Percentiles rank a stretch among this genome's conserved stretches.
phyloP scores from a whole-genome alignment of 2,113 vertebrate genomes.

The Opisthocomus hoazin region DNA sequence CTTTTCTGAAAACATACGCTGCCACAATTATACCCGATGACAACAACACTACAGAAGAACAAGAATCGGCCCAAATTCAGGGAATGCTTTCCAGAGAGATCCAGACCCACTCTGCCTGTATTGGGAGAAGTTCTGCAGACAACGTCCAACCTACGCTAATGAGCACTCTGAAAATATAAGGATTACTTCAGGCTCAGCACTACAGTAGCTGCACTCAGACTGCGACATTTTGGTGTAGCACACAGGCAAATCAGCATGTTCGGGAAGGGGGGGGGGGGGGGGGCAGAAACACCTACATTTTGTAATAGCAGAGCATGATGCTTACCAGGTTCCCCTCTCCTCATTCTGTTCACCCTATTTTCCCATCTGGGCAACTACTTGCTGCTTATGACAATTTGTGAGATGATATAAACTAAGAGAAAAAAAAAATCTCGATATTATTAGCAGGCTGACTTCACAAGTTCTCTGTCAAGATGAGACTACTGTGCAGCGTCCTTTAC shows the following conservation, averaged over 20 bases:
- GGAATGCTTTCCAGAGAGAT: background rate
- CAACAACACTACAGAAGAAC: background rate
- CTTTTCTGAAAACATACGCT: background rate
- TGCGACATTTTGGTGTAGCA: background rate
- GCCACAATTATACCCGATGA: background rate
- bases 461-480: background rate
- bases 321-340: background rate
- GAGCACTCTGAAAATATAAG: background rate
- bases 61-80: background rate
- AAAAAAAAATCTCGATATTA: accelerated
- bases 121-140: background rate
- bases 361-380: background rate
- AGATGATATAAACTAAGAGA: accelerated
- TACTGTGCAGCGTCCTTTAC: background rate
- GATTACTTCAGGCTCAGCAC: background rate
- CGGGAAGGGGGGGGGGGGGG: background rate
- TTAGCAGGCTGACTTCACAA: background rate
- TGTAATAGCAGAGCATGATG: background rate
- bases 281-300: background rate
- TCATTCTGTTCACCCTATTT: background rate
- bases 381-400: background rate
- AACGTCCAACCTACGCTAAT: background rate
- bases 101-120: background rate
- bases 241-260: background rate
- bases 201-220: background rate